Percentiles rank a stretch among this genome's conserved stretches.
phyloP scores from a whole-genome alignment of 2,113 vertebrate genomes.

The Lichenostomus cassidix region DNA sequence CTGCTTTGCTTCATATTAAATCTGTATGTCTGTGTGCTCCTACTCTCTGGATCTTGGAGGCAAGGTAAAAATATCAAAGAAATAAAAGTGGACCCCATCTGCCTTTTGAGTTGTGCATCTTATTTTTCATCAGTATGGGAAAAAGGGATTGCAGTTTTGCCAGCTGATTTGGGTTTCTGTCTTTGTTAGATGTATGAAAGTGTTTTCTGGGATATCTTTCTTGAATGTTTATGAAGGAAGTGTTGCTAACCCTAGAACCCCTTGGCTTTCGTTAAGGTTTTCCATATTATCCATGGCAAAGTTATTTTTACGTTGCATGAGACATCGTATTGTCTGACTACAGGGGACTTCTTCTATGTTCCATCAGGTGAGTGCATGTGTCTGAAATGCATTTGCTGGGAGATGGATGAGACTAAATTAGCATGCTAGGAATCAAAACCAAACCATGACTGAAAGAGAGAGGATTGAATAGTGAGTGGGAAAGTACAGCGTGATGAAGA shows the following conservation, averaged over 20 bases:
- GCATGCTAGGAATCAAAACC: not conserved
- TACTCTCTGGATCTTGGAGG: not conserved
- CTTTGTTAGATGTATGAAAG: not conserved
- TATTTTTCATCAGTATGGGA: not conserved
- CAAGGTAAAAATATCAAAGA: not conserved
- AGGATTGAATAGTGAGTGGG: not conserved
- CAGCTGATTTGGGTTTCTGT: not conserved
- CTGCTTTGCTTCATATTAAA: not conserved
- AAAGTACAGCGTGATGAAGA: not conserved
- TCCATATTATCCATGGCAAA: conserved; percentile 67
- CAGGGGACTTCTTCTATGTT: conserved; percentile 76
- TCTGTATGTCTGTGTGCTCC: not conserved
- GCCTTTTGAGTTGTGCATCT: not conserved
- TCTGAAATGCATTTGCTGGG: not conserved
- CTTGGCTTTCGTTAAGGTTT: conserved; percentile 66
- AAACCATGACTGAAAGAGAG: not conserved
- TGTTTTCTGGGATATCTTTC: not conserved
- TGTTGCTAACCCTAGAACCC: not conserved
- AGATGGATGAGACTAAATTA: not conserved
- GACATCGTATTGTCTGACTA: conserved; percentile 61
- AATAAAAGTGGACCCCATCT: not conserved
- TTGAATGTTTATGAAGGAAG: not conserved
- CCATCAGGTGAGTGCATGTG: conserved; percentile 69
- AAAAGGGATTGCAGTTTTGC: not conserved
- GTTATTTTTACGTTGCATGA: conserved; percentile 70